These are phyloP conservation scores for Dryococelus australis DNA, from an alignment of 2,888 invertebrate species.

Conservation along the genomic window DNA sequence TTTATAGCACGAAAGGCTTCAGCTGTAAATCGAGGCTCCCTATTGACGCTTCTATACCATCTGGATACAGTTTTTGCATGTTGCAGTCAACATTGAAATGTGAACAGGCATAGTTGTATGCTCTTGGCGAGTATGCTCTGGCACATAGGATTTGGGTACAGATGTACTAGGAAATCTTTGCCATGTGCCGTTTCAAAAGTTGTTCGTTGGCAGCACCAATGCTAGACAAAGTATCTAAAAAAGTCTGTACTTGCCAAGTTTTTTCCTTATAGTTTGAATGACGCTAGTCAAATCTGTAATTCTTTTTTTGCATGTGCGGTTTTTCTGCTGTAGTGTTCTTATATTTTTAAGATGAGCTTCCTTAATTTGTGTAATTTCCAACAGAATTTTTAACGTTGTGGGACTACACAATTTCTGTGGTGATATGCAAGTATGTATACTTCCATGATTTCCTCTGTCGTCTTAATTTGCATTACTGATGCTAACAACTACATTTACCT, in stretches of 20 bases:
- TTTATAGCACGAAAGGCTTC: conserved; percentile 38
- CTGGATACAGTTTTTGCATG: not conserved
- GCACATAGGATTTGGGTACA: not conserved
- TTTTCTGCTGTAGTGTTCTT: not conserved
- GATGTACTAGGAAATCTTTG: not conserved
- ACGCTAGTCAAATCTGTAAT: too few relatives aligned
- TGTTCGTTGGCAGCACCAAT: not conserved
- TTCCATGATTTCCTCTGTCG: not conserved
- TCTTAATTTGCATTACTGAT: not conserved
- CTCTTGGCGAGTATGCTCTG: not conserved
- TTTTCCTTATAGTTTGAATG: not conserved
- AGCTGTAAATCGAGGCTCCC: not conserved
- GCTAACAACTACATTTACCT: not conserved
- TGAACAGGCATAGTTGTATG: not conserved
- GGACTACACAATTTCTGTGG: not conserved
- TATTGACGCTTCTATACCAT: not conserved
- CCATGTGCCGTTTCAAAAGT: not conserved
- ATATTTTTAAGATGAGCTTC: not conserved
- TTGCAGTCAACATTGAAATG: not conserved
- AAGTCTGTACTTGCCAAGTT: not conserved
- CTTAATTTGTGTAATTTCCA: not conserved
- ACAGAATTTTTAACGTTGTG: not conserved
- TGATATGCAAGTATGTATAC: not conserved
- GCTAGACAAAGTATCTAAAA: not conserved
- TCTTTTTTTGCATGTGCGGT: not conserved